These are phyloP conservation scores for Sitobion miscanthi DNA, from an alignment of 1,140 invertebrate species.

Conservation along the genomic window DNA sequence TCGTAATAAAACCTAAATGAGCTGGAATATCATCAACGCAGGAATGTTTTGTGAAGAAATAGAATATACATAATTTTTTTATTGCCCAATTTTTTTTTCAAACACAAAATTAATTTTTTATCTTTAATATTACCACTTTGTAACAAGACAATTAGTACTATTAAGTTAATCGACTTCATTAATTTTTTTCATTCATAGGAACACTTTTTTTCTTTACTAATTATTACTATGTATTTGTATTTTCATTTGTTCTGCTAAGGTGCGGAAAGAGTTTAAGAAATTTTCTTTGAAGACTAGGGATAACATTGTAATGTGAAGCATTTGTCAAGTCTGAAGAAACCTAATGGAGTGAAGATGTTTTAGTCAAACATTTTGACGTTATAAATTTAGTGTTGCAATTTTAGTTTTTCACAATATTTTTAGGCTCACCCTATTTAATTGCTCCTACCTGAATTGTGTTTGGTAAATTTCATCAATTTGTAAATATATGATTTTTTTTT, in stretches of 20 bases:
- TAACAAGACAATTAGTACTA: conserved; percentile 41
- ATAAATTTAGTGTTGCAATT: conserved; percentile 26
- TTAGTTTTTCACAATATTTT: conserved; percentile 43
- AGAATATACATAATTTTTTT: conserved; percentile 23
- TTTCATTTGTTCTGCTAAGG: conserved; percentile 52
- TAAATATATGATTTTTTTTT: conserved; percentile 26
- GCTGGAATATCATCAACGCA: conserved; percentile 44
- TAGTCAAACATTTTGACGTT: conserved; percentile 26
- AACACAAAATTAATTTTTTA: conserved; percentile 31
- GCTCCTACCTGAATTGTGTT: conserved; percentile 31
- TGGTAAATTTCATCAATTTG: conserved; percentile 39
- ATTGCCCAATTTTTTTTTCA: conserved; percentile 45
- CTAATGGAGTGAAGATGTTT: conserved; percentile 25
- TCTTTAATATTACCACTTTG: conserved; percentile 24
- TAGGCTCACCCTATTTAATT: conserved; percentile 33
- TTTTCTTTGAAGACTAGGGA: conserved; percentile 56
- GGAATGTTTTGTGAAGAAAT: conserved; percentile 46
- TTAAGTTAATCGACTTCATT: conserved; percentile 24
- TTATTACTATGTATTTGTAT: conserved; percentile 55
- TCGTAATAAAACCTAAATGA: conserved; percentile 51
- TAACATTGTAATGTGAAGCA: conserved; percentile 52
- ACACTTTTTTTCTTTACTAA: conserved; percentile 52
- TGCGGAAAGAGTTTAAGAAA: conserved; percentile 48
- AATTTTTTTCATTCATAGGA: conserved; percentile 41
- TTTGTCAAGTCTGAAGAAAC: conserved; percentile 50